Evolutionary conservation across 1,140 invertebrate genomes (phyloP).

Genomic region (Schlechtendalia chinensis): DNA sequence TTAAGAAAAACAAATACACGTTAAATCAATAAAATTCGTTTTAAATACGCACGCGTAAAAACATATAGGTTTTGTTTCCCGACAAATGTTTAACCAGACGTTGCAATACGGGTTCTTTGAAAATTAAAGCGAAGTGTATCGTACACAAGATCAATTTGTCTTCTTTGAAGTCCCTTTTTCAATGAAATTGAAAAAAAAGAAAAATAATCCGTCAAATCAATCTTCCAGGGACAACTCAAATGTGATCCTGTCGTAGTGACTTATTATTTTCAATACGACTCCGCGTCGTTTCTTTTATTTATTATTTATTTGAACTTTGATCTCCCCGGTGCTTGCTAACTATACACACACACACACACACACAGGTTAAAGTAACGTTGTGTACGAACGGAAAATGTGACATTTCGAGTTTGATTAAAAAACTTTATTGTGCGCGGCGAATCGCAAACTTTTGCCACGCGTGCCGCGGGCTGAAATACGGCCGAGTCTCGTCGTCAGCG

Average conservation of each 20-base stretch:
- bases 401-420: constrained; percentile 25
- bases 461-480: neutral
- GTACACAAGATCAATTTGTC: constrained; percentile 6
- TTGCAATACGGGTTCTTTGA: neutral
- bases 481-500: neutral
- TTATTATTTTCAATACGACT: constrained; percentile 29
- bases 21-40: too few species aligned
- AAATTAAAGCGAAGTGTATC: neutral
- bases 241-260: constrained; percentile 12
- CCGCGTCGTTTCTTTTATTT: constrained; percentile 16
- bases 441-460: constrained; percentile 14
- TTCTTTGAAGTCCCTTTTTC: neutral
- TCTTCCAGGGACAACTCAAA: constrained; percentile 26
- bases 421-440: constrained; percentile 7
- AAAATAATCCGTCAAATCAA: constrained; percentile 26
- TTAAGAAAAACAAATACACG: too few species aligned
- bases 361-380: too few species aligned
- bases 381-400: neutral
- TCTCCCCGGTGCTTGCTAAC: neutral
- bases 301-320: constrained; percentile 30
- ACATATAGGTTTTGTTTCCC: neutral
- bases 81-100: constrained; percentile 7
- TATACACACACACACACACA: neutral
- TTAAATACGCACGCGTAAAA: too few species aligned
- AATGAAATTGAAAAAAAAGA: constrained; percentile 7